A percentile compares a stretch with the other conserved stretches of the same genome.
phyloP scores from a whole-genome alignment of 92 coral and sea anemone species.

The Muricea muricata region DNA sequence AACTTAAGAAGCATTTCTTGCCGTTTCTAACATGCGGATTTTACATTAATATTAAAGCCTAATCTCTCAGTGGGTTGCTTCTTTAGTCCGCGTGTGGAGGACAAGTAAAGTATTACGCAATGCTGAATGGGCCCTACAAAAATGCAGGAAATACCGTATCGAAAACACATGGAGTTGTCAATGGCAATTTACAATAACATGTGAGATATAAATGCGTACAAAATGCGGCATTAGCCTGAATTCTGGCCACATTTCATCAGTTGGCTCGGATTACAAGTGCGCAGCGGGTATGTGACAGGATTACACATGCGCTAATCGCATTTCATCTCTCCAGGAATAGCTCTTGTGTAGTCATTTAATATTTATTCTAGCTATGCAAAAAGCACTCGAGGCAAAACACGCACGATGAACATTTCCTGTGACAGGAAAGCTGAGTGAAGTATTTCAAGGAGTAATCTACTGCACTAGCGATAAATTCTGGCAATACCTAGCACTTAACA shows the following conservation, averaged over 20 bases:
- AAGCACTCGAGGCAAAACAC: not conserved
- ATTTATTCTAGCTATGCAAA: not conserved
- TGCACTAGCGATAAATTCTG: not conserved
- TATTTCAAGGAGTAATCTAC: too few species aligned
- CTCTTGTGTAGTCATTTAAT: not conserved
- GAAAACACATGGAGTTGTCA: not conserved
- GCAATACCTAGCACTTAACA: not conserved
- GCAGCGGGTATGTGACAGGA: constrained; percentile 7
- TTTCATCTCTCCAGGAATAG: constrained; percentile 25
- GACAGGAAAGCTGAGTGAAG: not conserved
- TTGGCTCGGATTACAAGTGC: not conserved
- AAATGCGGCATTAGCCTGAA: constrained; percentile 12
- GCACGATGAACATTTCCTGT: not conserved
- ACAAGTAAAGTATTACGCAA: not conserved
- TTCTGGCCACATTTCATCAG: not conserved
- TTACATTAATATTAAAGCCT: constrained; percentile 9
- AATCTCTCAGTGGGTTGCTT: constrained; percentile 14
- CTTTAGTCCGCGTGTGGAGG: not conserved
- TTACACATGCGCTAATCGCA: constrained; percentile 16
- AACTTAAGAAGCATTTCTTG: not conserved
- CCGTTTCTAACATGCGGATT: constrained; percentile 24
- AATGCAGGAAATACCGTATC: not conserved
- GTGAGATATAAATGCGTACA: not conserved
- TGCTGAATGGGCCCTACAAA: not conserved
- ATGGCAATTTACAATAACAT: not conserved